Conservation (phyloP, 2,888 invertebrate species). For the Orthosia gracilis region DNA sequence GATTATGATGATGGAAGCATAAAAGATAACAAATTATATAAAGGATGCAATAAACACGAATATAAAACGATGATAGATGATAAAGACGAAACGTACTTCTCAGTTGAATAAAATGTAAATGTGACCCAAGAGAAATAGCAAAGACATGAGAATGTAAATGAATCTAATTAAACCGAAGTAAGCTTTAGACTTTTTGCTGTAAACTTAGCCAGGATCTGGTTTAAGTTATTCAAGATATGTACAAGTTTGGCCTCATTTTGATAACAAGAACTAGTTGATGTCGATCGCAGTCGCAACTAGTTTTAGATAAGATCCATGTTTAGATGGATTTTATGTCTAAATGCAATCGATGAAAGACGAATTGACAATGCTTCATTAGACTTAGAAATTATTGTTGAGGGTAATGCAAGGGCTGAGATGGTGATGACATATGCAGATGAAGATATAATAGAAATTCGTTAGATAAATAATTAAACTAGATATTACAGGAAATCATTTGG, state of each 20-base stretch:
- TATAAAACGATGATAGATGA: conserved; percentile 5
- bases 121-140: conserved; percentile 11
- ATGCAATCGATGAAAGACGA: conserved; percentile 47
- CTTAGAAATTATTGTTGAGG: conserved; percentile 18
- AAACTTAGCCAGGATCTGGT: conserved; percentile 47
- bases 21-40: conserved; percentile 34
- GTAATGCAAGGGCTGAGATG: conserved; percentile 1
- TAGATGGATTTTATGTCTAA: conserved; percentile 43
- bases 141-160: conserved; percentile 37
- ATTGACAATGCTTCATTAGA: conserved; percentile 21
- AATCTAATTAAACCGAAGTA: conserved; percentile 48
- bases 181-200: conserved; percentile 48
- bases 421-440: background rate
- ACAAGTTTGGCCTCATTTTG: conserved; percentile 63
- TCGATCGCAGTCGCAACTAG: conserved; percentile 53
- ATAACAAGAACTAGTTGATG: conserved; percentile 62
- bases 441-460: background rate
- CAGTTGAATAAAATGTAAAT: background rate
- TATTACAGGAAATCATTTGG: conserved; percentile 34
- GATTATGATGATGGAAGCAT: conserved; percentile 23
- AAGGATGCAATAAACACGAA: background rate
- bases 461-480: background rate
- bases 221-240: conserved; percentile 61
- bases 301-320: conserved; percentile 56
- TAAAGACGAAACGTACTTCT: background rate